Evolutionary conservation across 2,888 invertebrate species (phyloP).

Genomic region (Spisula solida): DNA sequence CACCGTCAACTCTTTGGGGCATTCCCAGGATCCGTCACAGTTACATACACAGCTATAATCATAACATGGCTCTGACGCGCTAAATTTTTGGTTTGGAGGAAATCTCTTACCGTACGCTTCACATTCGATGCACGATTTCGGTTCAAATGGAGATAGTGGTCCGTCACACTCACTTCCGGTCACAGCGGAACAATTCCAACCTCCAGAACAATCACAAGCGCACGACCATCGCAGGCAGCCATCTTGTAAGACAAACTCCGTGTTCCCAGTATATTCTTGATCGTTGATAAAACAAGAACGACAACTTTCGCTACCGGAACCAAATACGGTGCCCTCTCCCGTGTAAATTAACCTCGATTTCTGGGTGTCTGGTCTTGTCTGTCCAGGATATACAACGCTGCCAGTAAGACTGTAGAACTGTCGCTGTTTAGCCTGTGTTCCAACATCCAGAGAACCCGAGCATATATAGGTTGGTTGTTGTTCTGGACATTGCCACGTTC

Average conservation of each 20-base stretch:
- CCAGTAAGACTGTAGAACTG: conserved; percentile 63
- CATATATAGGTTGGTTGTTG: conserved; percentile 54
- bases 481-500: conserved; percentile 80
- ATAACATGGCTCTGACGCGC: conserved; percentile 59
- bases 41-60: conserved; percentile 71
- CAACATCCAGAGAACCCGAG: background rate
- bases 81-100: conserved; percentile 52
- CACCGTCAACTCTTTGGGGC: conserved; percentile 77
- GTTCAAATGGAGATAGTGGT: conserved; percentile 48
- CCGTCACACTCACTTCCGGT: conserved; percentile 71
- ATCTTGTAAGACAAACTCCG: conserved; percentile 75
- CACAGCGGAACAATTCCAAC: conserved; percentile 77
- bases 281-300: conserved; percentile 67
- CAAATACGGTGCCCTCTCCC: conserved; percentile 67
- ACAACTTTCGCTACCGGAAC: conserved; percentile 60
- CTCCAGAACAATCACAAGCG: conserved; percentile 79
- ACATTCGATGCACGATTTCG: conserved; percentile 71
- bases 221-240: conserved; percentile 81
- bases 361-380: conserved; percentile 27
- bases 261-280: conserved; percentile 70
- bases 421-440: background rate
- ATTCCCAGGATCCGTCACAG: conserved; percentile 80
- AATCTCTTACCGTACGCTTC: conserved; percentile 47
- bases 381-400: conserved; percentile 53
- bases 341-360: conserved; percentile 51